Evolutionary conservation across 2,888 invertebrate species (phyloP).

Genomic region (Chrysomela aeneicollis): DNA sequence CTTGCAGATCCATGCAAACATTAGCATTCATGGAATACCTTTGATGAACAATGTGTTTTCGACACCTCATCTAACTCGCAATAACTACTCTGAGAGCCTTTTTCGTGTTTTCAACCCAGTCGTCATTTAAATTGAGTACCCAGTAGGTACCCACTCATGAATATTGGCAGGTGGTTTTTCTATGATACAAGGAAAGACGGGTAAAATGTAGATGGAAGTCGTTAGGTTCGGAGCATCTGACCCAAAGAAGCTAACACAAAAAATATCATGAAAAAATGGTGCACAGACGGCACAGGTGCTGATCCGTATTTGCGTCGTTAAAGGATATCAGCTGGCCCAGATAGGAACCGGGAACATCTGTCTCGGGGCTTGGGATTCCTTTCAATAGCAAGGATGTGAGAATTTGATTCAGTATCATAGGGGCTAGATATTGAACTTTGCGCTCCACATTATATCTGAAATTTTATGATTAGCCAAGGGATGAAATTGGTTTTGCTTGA

Average conservation of each 20-base stretch:
- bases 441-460: no score
- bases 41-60: neutral
- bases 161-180: constrained; percentile 7
- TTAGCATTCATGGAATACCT: neutral
- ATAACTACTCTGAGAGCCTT: no score
- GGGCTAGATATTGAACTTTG: no score
- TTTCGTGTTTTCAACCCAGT: no score
- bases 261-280: neutral
- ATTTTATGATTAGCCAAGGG: no score
- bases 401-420: constrained; percentile 1
- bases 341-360: constrained; percentile 46
- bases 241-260: constrained; percentile 12
- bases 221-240: constrained; percentile 6
- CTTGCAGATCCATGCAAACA: neutral
- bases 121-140: no score
- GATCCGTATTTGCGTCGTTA: constrained; percentile 43
- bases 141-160: no score
- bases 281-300: constrained; percentile 18
- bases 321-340: constrained; percentile 45
- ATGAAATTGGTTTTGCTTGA: no score
- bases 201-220: neutral
- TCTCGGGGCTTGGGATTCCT: constrained; percentile 21
- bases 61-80: no score
- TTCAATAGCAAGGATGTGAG: constrained; percentile 11
- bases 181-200: no score